These are phyloP conservation scores for Antheraea pernyi DNA, from an alignment of 1,140 invertebrate genomes.

Conservation along the genomic window DNA sequence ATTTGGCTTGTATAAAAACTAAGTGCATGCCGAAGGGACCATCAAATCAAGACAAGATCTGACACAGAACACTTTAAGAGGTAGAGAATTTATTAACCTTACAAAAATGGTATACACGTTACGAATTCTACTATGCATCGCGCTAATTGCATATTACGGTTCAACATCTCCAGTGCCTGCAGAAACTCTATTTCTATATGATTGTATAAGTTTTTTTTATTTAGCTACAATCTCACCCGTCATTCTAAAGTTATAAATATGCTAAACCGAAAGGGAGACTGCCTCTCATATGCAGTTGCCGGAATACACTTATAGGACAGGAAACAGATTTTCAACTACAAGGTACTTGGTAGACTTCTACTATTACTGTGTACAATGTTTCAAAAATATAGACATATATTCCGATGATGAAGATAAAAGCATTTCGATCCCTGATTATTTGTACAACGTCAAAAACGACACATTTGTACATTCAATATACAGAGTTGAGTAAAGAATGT, in stretches of 20 bases:
- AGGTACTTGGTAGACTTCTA: too few relatives aligned
- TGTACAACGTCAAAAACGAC: neutral
- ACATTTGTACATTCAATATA: neutral
- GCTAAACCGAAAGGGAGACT: too few relatives aligned
- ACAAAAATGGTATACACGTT: conserved; percentile 49
- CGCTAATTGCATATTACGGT: conserved; percentile 24
- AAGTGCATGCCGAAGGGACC: conserved; percentile 27
- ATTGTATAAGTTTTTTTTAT: too few relatives aligned
- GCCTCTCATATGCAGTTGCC: too few relatives aligned
- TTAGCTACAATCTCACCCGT: too few relatives aligned
- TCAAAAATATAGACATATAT: neutral
- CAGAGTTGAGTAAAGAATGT: neutral
- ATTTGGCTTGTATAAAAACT: conserved; percentile 52
- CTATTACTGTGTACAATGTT: neutral
- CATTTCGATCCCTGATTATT: neutral
- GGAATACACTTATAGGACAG: too few relatives aligned
- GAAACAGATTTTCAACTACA: too few relatives aligned
- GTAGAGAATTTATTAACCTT: conserved; percentile 20
- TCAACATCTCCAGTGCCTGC: conserved; percentile 36
- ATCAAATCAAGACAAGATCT: conserved; percentile 33
- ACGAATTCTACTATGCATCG: conserved; percentile 44
- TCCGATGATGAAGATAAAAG: neutral
- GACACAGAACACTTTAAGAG: conserved; percentile 19
- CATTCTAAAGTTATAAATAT: too few relatives aligned
- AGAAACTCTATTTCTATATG: conserved; percentile 1